These are phyloP conservation scores for Sinocyclocheilus anophthalmus DNA, from an alignment of 2,113 vertebrate species.

Conservation along the genomic window DNA sequence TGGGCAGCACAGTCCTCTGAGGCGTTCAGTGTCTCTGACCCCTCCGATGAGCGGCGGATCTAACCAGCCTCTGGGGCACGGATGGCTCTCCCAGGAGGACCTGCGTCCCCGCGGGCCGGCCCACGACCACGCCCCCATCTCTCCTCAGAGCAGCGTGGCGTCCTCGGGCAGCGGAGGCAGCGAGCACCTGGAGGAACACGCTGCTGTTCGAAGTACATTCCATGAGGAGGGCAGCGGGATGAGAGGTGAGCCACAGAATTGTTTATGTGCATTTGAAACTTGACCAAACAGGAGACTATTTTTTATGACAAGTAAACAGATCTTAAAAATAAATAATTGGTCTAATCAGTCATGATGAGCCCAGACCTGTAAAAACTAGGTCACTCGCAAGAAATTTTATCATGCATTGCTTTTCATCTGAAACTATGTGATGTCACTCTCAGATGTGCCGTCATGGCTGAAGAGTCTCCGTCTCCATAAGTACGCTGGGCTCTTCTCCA, in stretches of 20 bases:
- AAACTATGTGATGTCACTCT: conserved; percentile 2
- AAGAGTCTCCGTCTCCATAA: conserved; percentile 98
- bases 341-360: neutral
- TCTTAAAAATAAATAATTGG: neutral
- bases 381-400: neutral
- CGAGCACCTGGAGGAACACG: conserved; percentile 92
- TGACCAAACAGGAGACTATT: neutral
- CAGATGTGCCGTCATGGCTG: conserved; percentile 97
- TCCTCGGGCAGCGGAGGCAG: conserved; percentile 98
- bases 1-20: conserved; percentile 96
- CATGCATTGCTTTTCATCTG: neutral
- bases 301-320: neutral
- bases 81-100: conserved; percentile 99
- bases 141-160: conserved; percentile 98
- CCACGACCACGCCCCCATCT: conserved; percentile 95
- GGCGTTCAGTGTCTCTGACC: conserved; percentile 98
- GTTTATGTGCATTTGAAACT: neutral
- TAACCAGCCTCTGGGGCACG: conserved; percentile 90
- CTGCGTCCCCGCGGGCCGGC: conserved; percentile 89
- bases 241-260: conserved; percentile 86
- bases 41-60: conserved; percentile 96
- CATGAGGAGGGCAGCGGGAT: conserved; percentile 98
- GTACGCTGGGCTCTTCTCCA: conserved; percentile 94
- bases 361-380: neutral
- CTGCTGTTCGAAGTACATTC: conserved; percentile 90